A percentile compares a stretch with the other conserved stretches of the same genome.
Evolutionary conservation across 1,140 invertebrate genomes (phyloP).

Genomic region (Microplitis mediator): DNA sequence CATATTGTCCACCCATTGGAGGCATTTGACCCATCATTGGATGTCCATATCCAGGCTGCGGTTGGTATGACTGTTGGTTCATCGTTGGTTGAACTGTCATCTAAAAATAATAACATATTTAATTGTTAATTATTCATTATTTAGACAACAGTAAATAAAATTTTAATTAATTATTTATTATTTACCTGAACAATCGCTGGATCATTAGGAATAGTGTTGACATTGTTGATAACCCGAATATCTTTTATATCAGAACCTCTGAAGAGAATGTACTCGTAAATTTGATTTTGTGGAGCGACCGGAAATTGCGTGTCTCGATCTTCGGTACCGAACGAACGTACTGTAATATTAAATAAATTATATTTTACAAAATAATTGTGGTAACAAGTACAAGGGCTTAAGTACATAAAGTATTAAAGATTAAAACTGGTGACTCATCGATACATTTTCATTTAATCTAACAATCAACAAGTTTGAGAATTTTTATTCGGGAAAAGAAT

Average conservation of each 20-base stretch:
- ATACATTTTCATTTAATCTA: no score
- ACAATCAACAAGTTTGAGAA: no score
- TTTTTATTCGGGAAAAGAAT: no score
- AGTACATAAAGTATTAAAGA: no score
- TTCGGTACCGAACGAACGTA: slow-evolving; percentile 98
- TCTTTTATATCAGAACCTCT: slow-evolving; percentile 98
- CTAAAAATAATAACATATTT: slow-evolving; percentile 40
- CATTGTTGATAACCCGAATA: slow-evolving; percentile 89
- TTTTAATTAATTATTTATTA: not conserved
- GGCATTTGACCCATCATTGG: slow-evolving; percentile 65
- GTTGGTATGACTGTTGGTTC: slow-evolving; percentile 62
- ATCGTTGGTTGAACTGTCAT: slow-evolving; percentile 75
- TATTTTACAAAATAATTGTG: not conserved
- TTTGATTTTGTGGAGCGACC: slow-evolving; percentile 93
- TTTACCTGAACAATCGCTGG: slow-evolving; percentile 90
- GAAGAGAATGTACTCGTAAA: slow-evolving; percentile 99
- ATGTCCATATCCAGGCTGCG: slow-evolving; percentile 60
- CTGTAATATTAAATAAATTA: slow-evolving; percentile 64
- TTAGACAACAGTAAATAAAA: no score
- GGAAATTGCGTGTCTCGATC: slow-evolving; percentile 92
- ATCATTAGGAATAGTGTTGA: slow-evolving; percentile 81
- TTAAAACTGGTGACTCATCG: no score
- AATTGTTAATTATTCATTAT: slow-evolving; percentile 1
- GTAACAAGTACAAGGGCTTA: not conserved
- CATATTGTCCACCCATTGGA: slow-evolving; percentile 61